Evolutionary conservation across 2,888 invertebrate genomes (phyloP), one percentile per base, ranked within the genome.

Genomic region (Drosophila stalkeri): DNA sequence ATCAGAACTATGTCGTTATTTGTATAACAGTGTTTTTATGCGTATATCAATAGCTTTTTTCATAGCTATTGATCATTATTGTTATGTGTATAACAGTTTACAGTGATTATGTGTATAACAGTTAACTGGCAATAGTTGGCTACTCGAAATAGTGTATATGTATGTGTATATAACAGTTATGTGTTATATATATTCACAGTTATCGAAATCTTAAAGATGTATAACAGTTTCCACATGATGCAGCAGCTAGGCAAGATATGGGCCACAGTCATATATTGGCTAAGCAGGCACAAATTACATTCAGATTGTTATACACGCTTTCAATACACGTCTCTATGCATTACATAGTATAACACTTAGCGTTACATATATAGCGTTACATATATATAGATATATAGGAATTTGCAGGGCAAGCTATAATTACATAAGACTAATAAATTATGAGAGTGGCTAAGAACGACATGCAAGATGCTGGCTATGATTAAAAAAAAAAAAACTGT

Each of bases 391-490:
- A 39, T 56, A 61, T 35, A 64, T 81, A 81, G 77, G 77, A 72
- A 80, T 81, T 64, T 46, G 59, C 52, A 33, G 33, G 57, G 44
- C 57, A 57, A 59, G 18, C 16, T 59, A 57, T 14, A 41, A 18
- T 55, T 72, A 47, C 27, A 54, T 33, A 35, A 37, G 44, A 43
- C 76, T 56, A 74, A 60, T 64, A 75, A 79, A 75, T 67, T 77
- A 80, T 72, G 81, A 78, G 81, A 68, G 72, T 54, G 64, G 66
- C 75, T 62, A 77, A 46, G 72, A 63, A 33, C 39, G 56, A 57
- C 39, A 72, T 27, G n/a, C 27, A 31, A 31, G 49, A 39, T 59
- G 62, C 72, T 77, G 72, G 67, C 66, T 68, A 66, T 55, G 66
- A 51, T 59, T 65, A 12, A 9, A n/a, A 23, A 49, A 65, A 63